These are phyloP conservation scores for Drosophila kikkawai DNA, from an alignment of 1,140 invertebrate species.

Conservation along the genomic window DNA sequence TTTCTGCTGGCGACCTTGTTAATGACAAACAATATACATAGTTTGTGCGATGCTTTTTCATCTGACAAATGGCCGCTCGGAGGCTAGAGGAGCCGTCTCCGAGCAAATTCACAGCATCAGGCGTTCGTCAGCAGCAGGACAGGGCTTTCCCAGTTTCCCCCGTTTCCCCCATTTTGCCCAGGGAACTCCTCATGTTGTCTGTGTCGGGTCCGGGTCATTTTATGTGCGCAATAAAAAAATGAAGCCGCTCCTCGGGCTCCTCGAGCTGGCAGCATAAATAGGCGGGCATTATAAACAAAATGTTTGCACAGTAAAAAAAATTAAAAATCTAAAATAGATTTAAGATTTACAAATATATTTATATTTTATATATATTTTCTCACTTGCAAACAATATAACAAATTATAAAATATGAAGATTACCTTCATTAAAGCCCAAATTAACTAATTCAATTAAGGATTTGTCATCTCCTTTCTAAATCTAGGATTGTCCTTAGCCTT, in stretches of 20 bases:
- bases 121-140: constrained; percentile 36
- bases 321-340: neutral
- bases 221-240: constrained; percentile 48
- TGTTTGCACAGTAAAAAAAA: constrained; percentile 26
- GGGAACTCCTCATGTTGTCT: constrained; percentile 26
- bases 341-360: neutral
- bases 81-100: constrained; percentile 41
- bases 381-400: neutral
- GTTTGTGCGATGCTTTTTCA: constrained; percentile 70
- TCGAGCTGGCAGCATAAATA: constrained; percentile 52
- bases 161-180: neutral
- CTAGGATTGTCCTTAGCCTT: neutral
- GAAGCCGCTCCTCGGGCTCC: constrained; percentile 28
- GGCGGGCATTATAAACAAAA: constrained; percentile 66
- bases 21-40: constrained; percentile 82
- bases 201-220: constrained; percentile 21
- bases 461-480: neutral
- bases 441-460: too few species aligned
- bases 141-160: neutral
- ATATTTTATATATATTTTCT: neutral
- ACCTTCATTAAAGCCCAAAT: too few species aligned
- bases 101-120: constrained; percentile 68
- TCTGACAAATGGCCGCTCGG: constrained; percentile 62
- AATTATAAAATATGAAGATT: too few species aligned
- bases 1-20: constrained; percentile 63